These are phyloP conservation scores for Matsumyia berberina DNA, from an alignment of 2,888 invertebrate genomes.

Conservation along the genomic window DNA sequence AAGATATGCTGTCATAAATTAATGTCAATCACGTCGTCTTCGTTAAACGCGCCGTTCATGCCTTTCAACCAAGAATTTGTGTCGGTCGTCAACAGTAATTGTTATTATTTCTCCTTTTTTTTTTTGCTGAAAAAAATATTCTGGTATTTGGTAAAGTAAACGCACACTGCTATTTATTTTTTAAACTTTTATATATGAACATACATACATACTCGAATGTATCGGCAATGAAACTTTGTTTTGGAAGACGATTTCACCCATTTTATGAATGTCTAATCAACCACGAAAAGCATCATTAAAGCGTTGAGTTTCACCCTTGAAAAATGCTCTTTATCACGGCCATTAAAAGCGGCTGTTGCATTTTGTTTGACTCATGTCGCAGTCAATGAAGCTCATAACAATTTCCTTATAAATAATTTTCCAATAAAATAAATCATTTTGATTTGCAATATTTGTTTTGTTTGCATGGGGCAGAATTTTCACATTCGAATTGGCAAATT, in stretches of 20 bases:
- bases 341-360: slow-evolving; percentile 48
- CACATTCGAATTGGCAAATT: slow-evolving; percentile 57
- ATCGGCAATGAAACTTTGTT: neutral
- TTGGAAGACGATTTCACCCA: slow-evolving; percentile 4
- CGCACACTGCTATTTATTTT: neutral
- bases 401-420: slow-evolving; percentile 73
- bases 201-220: neutral
- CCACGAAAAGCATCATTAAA: slow-evolving; percentile 44
- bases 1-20: slow-evolving; percentile 44
- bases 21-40: slow-evolving; percentile 52
- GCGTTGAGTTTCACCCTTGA: slow-evolving; percentile 45
- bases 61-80: slow-evolving; percentile 46
- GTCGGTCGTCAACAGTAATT: slow-evolving; percentile 24
- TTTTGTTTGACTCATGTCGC: slow-evolving; percentile 50
- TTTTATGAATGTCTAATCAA: slow-evolving; percentile 41
- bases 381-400: slow-evolving; percentile 70
- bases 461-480: slow-evolving; percentile 46
- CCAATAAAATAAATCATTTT: slow-evolving; percentile 74
- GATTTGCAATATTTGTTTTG: slow-evolving; percentile 65
- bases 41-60: slow-evolving; percentile 33
- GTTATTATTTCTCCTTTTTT: slow-evolving; percentile 16
- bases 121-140: slow-evolving; percentile 1
- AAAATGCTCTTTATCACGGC: slow-evolving; percentile 33
- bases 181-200: neutral
- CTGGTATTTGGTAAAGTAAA: neutral